Conservation (phyloP, 2,888 invertebrate genomes). For the Pterobdella sp. region DNA sequence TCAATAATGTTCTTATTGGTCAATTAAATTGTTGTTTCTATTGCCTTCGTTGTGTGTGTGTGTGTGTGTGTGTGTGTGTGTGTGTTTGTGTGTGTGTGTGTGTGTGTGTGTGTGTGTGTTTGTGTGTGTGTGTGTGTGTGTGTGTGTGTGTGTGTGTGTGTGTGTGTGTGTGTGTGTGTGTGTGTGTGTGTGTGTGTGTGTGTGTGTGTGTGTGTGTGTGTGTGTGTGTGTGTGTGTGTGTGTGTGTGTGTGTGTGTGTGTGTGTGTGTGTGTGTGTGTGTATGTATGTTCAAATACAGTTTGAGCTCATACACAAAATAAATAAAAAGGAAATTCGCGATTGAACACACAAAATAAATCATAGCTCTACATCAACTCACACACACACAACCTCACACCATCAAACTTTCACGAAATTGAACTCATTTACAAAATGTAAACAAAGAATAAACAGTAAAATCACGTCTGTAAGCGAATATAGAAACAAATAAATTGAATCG, state of each 20-base stretch:
- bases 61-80: conserved; percentile 14
- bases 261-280: conserved; percentile 1
- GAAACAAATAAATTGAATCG: no score
- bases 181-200: conserved; percentile 21
- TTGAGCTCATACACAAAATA: neutral
- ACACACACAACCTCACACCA: no score
- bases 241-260: conserved; percentile 16
- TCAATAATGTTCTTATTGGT: neutral
- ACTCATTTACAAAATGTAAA: no score
- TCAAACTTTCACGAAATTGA: no score
- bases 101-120: conserved; percentile 12
- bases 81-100: conserved; percentile 14
- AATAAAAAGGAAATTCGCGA: neutral
- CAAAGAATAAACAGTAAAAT: no score
- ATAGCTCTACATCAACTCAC: no score
- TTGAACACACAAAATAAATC: neutral
- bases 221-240: conserved; percentile 16
- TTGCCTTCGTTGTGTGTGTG: neutral
- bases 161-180: conserved; percentile 13
- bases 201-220: conserved; percentile 21
- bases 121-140: conserved; percentile 16
- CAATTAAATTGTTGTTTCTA: neutral
- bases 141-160: conserved; percentile 15
- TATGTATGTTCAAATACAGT: neutral
- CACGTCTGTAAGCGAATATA: no score